Base-by-base conservation (phyloP, 2,888 invertebrate species). In the Pterostichus madidus region DNA sequence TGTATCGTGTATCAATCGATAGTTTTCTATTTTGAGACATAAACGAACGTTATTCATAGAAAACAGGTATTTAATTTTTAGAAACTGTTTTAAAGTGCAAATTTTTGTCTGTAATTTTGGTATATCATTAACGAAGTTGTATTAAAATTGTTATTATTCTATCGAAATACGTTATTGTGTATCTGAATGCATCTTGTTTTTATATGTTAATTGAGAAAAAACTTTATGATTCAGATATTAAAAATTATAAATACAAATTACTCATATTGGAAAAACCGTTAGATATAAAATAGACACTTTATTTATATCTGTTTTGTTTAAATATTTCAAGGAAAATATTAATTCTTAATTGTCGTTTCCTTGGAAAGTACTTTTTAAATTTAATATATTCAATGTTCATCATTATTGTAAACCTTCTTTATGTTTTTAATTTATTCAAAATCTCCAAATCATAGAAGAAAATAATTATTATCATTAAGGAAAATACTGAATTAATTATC, bases 211-310 rank as follows among this genome's bases (percentile, higher is more conserved):
- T 71, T 71, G 44, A 39, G 44, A 15, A 71, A 39, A 10, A 71
- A 39, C n/a, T 71, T 71, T 44, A 44, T 71, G 68, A 71, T 44
- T 71, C 68, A 71, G 68, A 17, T 71, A 35, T 10, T 61, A 71
- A 44, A 71, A 64, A 64, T 64, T 71, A 71, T 44, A 71, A 71
- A 71, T 71, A 44, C 17, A 44, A 71, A 7, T 44, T 71, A 71
- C 39, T 39, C 68, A 71, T 44, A 6, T 11, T 44, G 68, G 68
- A 44, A 71, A 71, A 71, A 71, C 68, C 68, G 68, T 71, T 71
- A 71, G 68, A 5, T 71, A 44, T 56, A 17, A 56, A 5, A 73
- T 46, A 24, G 35, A 35, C 75, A 71, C 24, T 46, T 31, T 68
- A 46, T 68, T 56, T 10, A 17, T 83, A 56, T 76, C 7, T 61